Evolutionary conservation across 2,888 invertebrate genomes (phyloP).

Genomic region (Didymodactylos carnosus): DNA sequence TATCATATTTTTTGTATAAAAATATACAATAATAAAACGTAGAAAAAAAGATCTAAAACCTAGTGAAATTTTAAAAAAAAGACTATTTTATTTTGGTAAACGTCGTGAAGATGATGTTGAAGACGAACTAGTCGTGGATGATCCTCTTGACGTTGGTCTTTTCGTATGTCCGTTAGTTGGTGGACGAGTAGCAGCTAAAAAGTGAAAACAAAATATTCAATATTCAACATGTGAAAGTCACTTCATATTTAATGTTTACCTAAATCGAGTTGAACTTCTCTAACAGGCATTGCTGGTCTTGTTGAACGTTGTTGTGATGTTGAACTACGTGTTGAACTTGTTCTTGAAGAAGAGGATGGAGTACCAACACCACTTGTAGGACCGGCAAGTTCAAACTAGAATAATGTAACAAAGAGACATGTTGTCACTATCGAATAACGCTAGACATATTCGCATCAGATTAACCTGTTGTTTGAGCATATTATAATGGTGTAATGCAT

Average conservation of each 20-base stretch:
- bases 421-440: too few species aligned
- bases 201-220: background rate
- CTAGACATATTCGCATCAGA: background rate
- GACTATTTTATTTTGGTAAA: too few species aligned
- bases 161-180: too few species aligned
- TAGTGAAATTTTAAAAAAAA: too few species aligned
- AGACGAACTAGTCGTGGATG: background rate
- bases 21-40: too few species aligned
- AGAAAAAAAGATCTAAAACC: too few species aligned
- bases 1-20: too few species aligned
- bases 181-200: background rate
- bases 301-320: background rate
- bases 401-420: background rate
- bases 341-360: background rate
- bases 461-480: background rate
- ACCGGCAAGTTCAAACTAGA: background rate
- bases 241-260: background rate
- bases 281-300: background rate
- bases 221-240: background rate
- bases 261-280: background rate
- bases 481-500: background rate
- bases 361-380: background rate
- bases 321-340: background rate
- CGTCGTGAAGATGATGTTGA: background rate
- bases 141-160: background rate